Evolutionary conservation across 2,888 invertebrate species (phyloP), one percentile per base, ranked within the genome.

Genomic region (Polietes domitor): DNA sequence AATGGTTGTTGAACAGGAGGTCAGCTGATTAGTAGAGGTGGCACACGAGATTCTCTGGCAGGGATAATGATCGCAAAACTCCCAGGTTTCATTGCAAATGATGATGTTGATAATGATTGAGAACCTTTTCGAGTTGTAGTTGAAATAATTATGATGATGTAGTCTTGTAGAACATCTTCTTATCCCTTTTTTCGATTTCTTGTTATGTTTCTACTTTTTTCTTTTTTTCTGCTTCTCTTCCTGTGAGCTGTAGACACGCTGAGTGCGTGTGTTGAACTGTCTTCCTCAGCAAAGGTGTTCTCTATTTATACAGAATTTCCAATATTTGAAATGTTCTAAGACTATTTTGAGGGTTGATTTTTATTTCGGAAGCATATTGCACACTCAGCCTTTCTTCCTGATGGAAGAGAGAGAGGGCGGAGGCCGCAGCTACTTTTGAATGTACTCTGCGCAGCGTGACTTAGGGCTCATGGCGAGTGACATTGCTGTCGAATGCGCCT

Each of bases 281-380:
- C 68, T 80, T 80, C 26, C 15, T 80, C 10, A 73, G 26, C 1
- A 65, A 74, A 78, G 65, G 50, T 65, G n/a, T n/a, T 7, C 21
- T 12, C 5, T 84, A 80, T 84, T 84, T 84, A 84, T 84, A 84
- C 71, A 75, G 47, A 70, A n/a, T 74, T 37, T n/a, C n/a, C n/a
- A n/a, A n/a, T n/a, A n/a, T n/a, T n/a, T n/a, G n/a, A n/a, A n/a
- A n/a, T n/a, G n/a, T n/a, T n/a, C n/a, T n/a, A n/a, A n/a, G n/a
- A n/a, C n/a, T n/a, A n/a, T n/a, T n/a, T n/a, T n/a, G n/a, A n/a
- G n/a, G n/a, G n/a, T n/a, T n/a, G n/a, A n/a, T n/a, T n/a, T n/a
- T n/a, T n/a, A n/a, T n/a, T n/a, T n/a, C n/a, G n/a, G n/a, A n/a
- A n/a, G n/a, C n/a, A n/a, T n/a, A n/a, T n/a, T n/a, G n/a, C n/a